Evolutionary conservation across 2,888 invertebrate species (phyloP), one percentile per base, ranked within the genome.

Genomic region (Xylocampa areola): DNA sequence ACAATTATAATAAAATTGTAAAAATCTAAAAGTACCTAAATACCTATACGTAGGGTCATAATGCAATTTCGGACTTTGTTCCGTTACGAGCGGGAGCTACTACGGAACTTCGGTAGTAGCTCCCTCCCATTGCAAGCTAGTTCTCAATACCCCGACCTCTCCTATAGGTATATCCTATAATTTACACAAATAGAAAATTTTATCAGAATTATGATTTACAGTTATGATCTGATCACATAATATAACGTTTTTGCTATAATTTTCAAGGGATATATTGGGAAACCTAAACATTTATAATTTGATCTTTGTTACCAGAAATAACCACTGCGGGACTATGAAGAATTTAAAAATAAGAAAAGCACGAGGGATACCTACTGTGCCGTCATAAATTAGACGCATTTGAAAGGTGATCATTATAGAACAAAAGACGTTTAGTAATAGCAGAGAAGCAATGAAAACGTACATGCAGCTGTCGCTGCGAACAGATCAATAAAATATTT

Each of bases 381-480:
- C 57, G 58, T 57, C 66, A 72, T 68, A 75, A 75, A 75, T 77
- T 68, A 71, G 33, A 51, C 27, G 48, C 52, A 62, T 71, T 66
- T 68, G 61, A 76, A 62, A 64, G 37, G 59, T 71, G 65, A 58
- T 68, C 58, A 62, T 67, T 74, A 69, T 74, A 76, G 72, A 77
- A 76, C 75, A 76, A 77, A 74, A 77, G 75, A 71, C 53, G 75
- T 68, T 60, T 49, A 61, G 57, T 61, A 75, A 73, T 71, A 75
- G 61, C 65, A 63, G 61, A 32, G 49, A 52, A 71, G 65, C 58
- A 68, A 74, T 76, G 60, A 74, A 61, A 76, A 65, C 55, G 27
- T 62, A 54, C 52, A 53, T 65, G 62, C 74, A 68, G 71, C 77
- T 74, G 74, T 66, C 59, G 66, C 55, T 68, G 27, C 45, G 54